Evolutionary conservation across 2,797 vertebrate genomes (phyloP), one percentile per base, ranked within the genome.

Genomic region (Anabas testudineus): DNA sequence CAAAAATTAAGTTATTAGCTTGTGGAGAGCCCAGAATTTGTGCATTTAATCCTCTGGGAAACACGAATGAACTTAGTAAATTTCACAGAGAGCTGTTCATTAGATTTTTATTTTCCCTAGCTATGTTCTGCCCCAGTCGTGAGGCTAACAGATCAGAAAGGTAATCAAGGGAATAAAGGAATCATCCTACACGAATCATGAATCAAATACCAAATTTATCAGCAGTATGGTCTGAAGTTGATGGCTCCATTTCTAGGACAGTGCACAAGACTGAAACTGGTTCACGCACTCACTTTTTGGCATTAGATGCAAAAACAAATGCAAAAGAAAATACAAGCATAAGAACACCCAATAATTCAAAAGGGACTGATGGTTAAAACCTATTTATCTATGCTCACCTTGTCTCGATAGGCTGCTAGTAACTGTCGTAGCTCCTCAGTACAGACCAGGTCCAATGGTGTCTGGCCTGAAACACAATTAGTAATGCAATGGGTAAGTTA

Each of bases 391-490:
- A 34, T 10, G 2, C 79, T 71, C 61, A 94, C 93, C 86, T 96
- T 95, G 71, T 84, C 88, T 76, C 91, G 79, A 93, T 93, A 94
- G 42, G 90, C 92, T 81, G 87, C 78, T 59, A 99, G 90, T 71
- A 96, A 87, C 34, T 89, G 90, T 59, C 94, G 96, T 83, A 97
- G 95, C 90, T 96, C 95, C 65, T 93, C 88, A 72, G 90, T 92
- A 39, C 92, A 91, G 43, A 93, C 94, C 78, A 97, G 90, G 77
- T 96, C 96, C 78, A 96, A 64, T 0, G 95, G 90, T 0, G 93
- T 95, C 87, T 97, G 95, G 82, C 93, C 97, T 98, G 91, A 26
- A 88, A 81, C 16, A 87, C 34, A 74, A 55, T 18, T 46, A 65
- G 7, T 7, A 56, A 55, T 15, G n/a, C n/a, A n/a, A n/a, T 9